Base-by-base conservation (phyloP, 2,888 invertebrate genomes). In the Spicauda simplicius region DNA sequence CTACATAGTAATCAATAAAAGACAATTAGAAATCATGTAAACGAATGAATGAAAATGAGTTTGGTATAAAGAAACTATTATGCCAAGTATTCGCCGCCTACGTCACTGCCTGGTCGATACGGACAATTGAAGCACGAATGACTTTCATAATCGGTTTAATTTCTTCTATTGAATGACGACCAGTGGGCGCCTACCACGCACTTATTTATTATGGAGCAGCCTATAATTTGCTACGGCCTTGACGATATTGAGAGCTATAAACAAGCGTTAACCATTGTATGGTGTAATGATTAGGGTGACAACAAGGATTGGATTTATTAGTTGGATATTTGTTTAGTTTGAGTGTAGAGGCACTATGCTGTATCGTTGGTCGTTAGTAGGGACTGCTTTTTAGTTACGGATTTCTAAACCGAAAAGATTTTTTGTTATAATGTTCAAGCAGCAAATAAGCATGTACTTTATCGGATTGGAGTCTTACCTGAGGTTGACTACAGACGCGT, bases 111-210 rank as follows among this genome's bases (percentile, higher is more conserved):
- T 54, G 54, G 41, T 45, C 48, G 50, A 52, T 37, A 64, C 56
- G 30, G 45, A 59, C 57, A 64, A 64, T 58, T 64, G 57, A 64
- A 52, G 52, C 57, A 52, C 58, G 64, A 64, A 64, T 64, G 37
- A 52, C 53, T 64, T 53, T 64, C 18, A 56, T 64, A 61, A 59
- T 59, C 58, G 45, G 18, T 52, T 45, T 58, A 52, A 59, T 59
- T 59, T 58, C 65, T 59, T 59, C 72, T 72, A 74, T 74, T 73
- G 72, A 72, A 72, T 72, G 72, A 66, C 70, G 74, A 61, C 73
- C 70, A 25, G 69, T 56, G 59, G 73, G 71, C 74, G 74, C 71
- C 73, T 64, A 63, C 70, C 69, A 64, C 68, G 37, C 58, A 52
- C 16, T 56, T 48, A 54, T 71, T 68, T 41, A 63, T 41, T 25